phyloP scores from a whole-genome alignment of 2,888 invertebrate species.

The Prosopocoilus inquinatus region DNA sequence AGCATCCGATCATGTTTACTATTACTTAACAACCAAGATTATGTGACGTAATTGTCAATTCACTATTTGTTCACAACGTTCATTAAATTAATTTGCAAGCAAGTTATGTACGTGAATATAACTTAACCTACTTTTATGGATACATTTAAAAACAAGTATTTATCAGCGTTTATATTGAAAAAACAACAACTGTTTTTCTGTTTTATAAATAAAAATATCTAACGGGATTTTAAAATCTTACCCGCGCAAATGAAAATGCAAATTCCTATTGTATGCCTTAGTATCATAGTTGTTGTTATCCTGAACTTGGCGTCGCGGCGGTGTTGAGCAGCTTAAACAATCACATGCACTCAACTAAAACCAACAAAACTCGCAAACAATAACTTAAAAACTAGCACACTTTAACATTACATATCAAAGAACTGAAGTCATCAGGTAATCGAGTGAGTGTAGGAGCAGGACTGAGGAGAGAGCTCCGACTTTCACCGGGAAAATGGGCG shows the following conservation, averaged over 20 bases:
- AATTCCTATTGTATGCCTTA: constrained; percentile 25
- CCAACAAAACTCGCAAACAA: constrained; percentile 22
- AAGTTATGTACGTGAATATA: not conserved
- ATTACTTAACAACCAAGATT: no score
- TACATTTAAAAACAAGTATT: not conserved
- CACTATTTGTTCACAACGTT: no score
- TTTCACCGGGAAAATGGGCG: constrained; percentile 34
- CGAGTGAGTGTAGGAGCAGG: constrained; percentile 12
- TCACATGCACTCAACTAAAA: constrained; percentile 16
- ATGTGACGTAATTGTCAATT: no score
- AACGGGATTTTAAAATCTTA: constrained; percentile 7
- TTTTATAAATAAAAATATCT: not conserved
- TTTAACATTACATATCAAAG: constrained; percentile 25
- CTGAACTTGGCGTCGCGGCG: not conserved
- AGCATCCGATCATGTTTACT: no score
- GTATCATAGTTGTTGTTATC: constrained; percentile 22
- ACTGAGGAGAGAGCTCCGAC: constrained; percentile 21
- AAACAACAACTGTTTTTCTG: not conserved
- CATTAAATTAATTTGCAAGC: no score
- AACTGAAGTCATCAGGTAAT: constrained; percentile 5
- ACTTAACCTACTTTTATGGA: not conserved
- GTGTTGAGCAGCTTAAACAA: not conserved
- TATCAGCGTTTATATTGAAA: not conserved
- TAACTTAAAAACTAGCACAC: constrained; percentile 20
- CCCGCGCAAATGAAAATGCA: constrained; percentile 28